Base-by-base conservation (phyloP, 2,888 invertebrate genomes). In the Eristalis arbustorum region DNA sequence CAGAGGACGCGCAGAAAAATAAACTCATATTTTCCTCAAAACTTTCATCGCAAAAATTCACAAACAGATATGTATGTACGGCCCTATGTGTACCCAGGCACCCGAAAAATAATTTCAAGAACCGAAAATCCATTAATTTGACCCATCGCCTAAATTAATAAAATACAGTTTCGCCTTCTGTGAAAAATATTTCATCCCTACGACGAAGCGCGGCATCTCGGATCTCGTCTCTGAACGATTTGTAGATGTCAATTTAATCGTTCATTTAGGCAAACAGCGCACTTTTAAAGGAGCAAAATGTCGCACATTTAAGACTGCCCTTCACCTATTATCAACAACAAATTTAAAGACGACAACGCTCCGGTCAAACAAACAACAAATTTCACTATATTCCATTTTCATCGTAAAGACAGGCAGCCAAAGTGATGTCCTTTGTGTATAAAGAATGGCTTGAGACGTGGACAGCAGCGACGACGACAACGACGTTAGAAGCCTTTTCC, bases 101-200 rank as follows among this genome's bases (percentile, higher is more conserved):
- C 42, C 63, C 62, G 28, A 57, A 73, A 77, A 82, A 85, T 74
- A 59, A 78, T 78, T 81, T 67, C 57, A 69, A 66, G 74, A n/a
- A 66, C 73, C 59, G 81, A 74, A 85, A 71, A 82, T 81, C 85
- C 85, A 85, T 85, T 85, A 85, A 85, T 85, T 77, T 81, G 73
- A 56, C 64, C 37, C n/a, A 49, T 49, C 49, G 49, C 18, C 25
- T 25, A 81, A 85, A 85, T 82, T 82, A 82, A 85, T 71, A 85
- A 85, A 82, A 82, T 77, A 64, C 81, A 85, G 69, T 78, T 78
- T 37, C 37, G 37, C 37, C 37, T 57, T 57, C 40, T 62, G 22
- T 28, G 14, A 62, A 62, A n/a, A 62, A 62, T 23, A 22, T 8
- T 25, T 31, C 62, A 28, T 31, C 31, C 31, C 31, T 25, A 25